Evolutionary conservation across 2,113 vertebrate genomes (phyloP), one percentile per base, ranked within the genome.

Genomic region (Aptenodytes forsteri): DNA sequence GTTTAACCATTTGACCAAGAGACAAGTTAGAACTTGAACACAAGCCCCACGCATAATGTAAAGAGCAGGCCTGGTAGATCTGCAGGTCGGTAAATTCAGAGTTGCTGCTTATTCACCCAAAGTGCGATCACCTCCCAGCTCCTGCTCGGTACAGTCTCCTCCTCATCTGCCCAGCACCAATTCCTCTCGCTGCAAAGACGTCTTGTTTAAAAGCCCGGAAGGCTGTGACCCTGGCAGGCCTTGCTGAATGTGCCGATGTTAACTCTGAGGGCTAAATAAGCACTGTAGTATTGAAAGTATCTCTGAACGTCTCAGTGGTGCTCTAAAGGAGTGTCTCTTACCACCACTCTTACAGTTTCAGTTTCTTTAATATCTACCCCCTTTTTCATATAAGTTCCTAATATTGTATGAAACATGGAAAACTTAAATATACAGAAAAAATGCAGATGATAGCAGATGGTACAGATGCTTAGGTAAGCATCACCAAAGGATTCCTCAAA

Each of bases 11-110:
- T 14, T 16, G 11, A 55, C 64, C 18, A 66, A 34, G 30, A 40
- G 34, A 58, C 0, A 5, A 55, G 27, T 34, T 21, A 22, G 27
- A 71, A 38, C 36, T 17, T 27, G 36, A 77, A 38, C 15, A 10
- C 22, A 10, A 82, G 44, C 38, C 38, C 13, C 22, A 34, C 12
- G 3, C 0, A 0, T 11, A 14, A 34, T 0, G 1, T 4, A 1
- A 70, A 23, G 38, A 32, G 21, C 44, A 11, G 47, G 17, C 1
- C 1, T 2, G 21, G 83, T 3, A 14, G 17, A 12, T 32, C 61
- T 16, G 40, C 21, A 7, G 36, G 55, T 13, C 2, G 3, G 56
- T 23, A 14, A 50, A 54, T 10, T 32, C 21, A 0, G 36, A 66
- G 38, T 0, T 54, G 54, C n/a, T 42, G 21, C 40, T 69, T 16